These are phyloP conservation scores for Glareola pratincola DNA, from an alignment of 2,113 vertebrate genomes.

Conservation along the genomic window DNA sequence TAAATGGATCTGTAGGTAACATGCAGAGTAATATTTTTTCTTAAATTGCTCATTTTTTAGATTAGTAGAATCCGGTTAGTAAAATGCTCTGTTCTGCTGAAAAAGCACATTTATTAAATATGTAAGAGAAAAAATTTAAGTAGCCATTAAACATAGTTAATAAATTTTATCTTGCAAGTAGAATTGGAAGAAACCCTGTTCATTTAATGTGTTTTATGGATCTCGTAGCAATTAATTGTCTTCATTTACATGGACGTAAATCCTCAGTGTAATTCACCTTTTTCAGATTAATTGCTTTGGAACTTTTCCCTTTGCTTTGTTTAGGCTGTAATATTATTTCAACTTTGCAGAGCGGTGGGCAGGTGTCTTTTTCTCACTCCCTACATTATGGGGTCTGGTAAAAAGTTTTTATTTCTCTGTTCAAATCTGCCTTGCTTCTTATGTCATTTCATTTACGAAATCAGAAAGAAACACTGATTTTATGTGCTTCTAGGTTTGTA, in stretches of 20 bases:
- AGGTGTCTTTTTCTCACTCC: background rate
- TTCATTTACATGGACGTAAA: slow-evolving; percentile 41
- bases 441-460: background rate
- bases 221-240: slow-evolving; percentile 69
- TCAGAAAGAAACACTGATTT: background rate
- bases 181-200: slow-evolving; percentile 40
- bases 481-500: background rate
- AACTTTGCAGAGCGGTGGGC: background rate
- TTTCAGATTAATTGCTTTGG: slow-evolving; percentile 1
- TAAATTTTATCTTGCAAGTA: slow-evolving; percentile 56
- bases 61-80: background rate
- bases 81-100: background rate
- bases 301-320: slow-evolving; percentile 8
- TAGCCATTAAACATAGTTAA: slow-evolving; percentile 58
- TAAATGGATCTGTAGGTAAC: background rate
- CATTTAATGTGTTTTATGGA: slow-evolving; percentile 54
- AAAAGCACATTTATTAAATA: slow-evolving; percentile 58
- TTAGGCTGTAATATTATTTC: background rate
- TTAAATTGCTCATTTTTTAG: background rate
- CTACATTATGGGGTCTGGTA: background rate
- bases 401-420: background rate
- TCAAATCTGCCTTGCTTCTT: background rate
- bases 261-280: slow-evolving; percentile 18
- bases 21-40: background rate
- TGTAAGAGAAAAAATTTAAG: slow-evolving; percentile 39